Conservation (phyloP, 2,113 vertebrate species). For the Hemichromis elongatus region DNA sequence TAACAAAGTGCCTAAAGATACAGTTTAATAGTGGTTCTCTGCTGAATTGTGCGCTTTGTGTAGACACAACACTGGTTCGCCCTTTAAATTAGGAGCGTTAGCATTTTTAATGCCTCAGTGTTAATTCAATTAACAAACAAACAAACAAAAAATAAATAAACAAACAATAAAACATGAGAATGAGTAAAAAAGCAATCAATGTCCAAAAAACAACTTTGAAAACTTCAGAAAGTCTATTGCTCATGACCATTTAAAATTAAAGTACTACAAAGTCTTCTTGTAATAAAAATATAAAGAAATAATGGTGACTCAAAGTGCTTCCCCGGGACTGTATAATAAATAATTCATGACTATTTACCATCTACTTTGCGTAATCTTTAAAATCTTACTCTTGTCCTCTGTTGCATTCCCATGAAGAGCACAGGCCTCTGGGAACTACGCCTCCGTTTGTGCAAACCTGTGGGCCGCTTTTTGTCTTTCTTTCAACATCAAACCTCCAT, state of each 20-base stretch:
- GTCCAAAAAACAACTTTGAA: neutral
- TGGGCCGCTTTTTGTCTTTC: neutral
- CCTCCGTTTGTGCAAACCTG: neutral
- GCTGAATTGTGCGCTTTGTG: neutral
- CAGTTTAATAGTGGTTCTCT: neutral
- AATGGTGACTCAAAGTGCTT: neutral
- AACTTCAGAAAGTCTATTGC: neutral
- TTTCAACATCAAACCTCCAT: neutral
- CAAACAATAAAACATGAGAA: neutral
- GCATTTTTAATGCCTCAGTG: neutral
- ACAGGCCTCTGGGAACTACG: neutral
- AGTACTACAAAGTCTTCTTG: neutral
- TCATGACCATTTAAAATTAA: neutral
- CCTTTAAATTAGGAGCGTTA: neutral
- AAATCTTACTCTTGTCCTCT: neutral
- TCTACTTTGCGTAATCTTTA: neutral
- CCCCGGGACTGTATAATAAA: neutral
- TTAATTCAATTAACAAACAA: no score
- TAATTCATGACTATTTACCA: neutral
- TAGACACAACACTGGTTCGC: neutral
- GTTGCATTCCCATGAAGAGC: neutral
- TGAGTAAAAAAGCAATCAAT: neutral
- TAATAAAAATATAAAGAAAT: neutral
- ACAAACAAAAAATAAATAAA: no score
- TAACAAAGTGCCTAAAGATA: neutral